These are phyloP conservation scores for Heliothis peltigera DNA, from an alignment of 2,888 invertebrate genomes.

Conservation along the genomic window DNA sequence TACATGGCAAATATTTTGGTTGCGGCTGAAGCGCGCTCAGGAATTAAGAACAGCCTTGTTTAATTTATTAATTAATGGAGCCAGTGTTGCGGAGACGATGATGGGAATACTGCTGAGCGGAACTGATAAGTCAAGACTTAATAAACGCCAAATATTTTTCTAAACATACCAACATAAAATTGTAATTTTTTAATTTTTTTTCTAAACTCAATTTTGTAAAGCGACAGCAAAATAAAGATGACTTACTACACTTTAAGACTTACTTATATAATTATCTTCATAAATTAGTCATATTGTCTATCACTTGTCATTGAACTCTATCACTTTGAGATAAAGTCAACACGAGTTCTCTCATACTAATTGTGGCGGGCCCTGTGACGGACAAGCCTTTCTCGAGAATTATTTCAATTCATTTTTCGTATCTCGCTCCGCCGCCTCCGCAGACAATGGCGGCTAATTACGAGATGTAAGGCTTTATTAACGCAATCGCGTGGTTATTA, in stretches of 20 bases:
- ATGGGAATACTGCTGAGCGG: slow-evolving; percentile 64
- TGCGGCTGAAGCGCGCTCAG: slow-evolving; percentile 80
- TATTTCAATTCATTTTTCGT: slow-evolving; percentile 79
- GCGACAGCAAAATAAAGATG: no score
- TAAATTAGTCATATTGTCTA: background rate
- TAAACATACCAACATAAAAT: no score
- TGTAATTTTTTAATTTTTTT: no score
- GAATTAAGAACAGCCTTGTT: slow-evolving; percentile 87
- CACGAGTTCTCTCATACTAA: slow-evolving; percentile 49
- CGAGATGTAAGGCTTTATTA: slow-evolving; percentile 89
- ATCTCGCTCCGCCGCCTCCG: slow-evolving; percentile 76
- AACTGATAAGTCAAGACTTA: slow-evolving; percentile 64
- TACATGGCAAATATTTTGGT: slow-evolving; percentile 89
- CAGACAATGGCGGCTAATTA: slow-evolving; percentile 87
- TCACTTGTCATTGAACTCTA: slow-evolving; percentile 3
- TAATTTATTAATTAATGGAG: slow-evolving; percentile 89
- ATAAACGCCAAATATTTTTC: slow-evolving; percentile 5
- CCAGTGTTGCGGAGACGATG: slow-evolving; percentile 80
- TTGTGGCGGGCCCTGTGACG: slow-evolving; percentile 62
- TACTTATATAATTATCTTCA: no score
- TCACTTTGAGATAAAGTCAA: slow-evolving; percentile 21
- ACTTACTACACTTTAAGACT: no score
- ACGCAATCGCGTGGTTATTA: slow-evolving; percentile 88
- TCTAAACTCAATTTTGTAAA: no score
- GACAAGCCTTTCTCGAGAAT: slow-evolving; percentile 71